Percentiles rank a stretch among this genome's conserved stretches.
phyloP scores from a whole-genome alignment of 2,888 invertebrate genomes.

The Scaptomyza flava region DNA sequence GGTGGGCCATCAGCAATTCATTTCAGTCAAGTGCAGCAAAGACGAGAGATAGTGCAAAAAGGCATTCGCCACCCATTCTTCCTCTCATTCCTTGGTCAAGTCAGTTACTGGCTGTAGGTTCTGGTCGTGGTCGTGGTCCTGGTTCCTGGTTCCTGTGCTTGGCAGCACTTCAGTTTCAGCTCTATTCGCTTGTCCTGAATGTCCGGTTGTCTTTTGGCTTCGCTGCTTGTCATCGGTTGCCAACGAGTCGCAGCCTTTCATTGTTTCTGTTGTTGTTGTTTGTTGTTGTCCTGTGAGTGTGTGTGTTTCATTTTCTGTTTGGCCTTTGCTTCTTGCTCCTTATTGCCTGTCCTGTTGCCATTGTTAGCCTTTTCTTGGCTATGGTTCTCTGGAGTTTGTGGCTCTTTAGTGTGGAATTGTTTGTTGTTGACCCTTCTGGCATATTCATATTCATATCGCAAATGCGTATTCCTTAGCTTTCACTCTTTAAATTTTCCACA shows the following conservation, averaged over 20 bases:
- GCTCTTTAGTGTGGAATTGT: constrained; percentile 55
- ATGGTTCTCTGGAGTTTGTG: constrained; percentile 12
- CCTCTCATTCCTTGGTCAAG: neutral
- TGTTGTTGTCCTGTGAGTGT: constrained; percentile 31
- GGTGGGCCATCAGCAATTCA: constrained; percentile 52
- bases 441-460: constrained; percentile 56
- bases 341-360: constrained; percentile 1
- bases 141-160: constrained; percentile 41
- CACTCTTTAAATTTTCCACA: constrained; percentile 1
- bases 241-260: constrained; percentile 54
- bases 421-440: constrained; percentile 63
- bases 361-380: constrained; percentile 23
- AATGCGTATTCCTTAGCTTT: constrained; percentile 1
- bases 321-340: constrained; percentile 37
- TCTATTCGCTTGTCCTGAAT: constrained; percentile 1
- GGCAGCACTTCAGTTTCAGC: constrained; percentile 43
- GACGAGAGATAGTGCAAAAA: constrained; percentile 48
- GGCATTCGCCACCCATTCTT: constrained; percentile 33
- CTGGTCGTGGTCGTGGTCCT: constrained; percentile 9
- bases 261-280: constrained; percentile 41
- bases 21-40: constrained; percentile 71
- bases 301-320: constrained; percentile 41
- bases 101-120: constrained; percentile 7
- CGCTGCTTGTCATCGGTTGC: constrained; percentile 59
- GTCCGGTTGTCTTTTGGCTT: constrained; percentile 7